Percentiles rank a stretch among this genome's conserved stretches.
Evolutionary conservation across 2,113 vertebrate genomes (phyloP).

Genomic region (Heptranchias perlo): DNA sequence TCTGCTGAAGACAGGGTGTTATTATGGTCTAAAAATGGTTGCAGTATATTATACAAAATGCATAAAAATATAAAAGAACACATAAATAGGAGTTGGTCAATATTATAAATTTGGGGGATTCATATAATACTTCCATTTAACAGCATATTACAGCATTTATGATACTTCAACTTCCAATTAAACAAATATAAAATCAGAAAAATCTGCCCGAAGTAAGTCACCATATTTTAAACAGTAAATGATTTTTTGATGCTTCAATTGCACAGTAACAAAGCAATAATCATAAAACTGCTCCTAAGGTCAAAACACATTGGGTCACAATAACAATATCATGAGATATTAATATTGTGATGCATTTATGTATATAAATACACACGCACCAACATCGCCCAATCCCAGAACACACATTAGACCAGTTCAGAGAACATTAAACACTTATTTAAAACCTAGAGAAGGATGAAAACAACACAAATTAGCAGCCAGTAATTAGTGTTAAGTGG

Average conservation of each 20-base stretch:
- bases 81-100: conserved; percentile 12
- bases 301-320: conserved; percentile 27
- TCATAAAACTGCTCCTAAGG: background rate
- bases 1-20: conserved; percentile 7
- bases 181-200: conserved; percentile 20
- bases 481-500: background rate
- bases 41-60: conserved; percentile 30
- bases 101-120: background rate
- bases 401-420: conserved; percentile 25
- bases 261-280: conserved; percentile 29
- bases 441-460: background rate
- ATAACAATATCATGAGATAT: conserved; percentile 26
- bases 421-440: conserved; percentile 29
- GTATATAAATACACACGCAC: conserved; percentile 21
- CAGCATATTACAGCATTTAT: conserved; percentile 27
- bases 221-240: conserved; percentile 18
- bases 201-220: background rate
- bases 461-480: conserved; percentile 18
- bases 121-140: conserved; percentile 21
- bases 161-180: conserved; percentile 4
- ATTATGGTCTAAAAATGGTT: conserved; percentile 15
- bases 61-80: conserved; percentile 37
- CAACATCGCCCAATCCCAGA: conserved; percentile 1
- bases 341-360: conserved; percentile 34
- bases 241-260: conserved; percentile 4